Evolutionary conservation across 2,113 vertebrate species (phyloP).

Genomic region (Monopterus albus): DNA sequence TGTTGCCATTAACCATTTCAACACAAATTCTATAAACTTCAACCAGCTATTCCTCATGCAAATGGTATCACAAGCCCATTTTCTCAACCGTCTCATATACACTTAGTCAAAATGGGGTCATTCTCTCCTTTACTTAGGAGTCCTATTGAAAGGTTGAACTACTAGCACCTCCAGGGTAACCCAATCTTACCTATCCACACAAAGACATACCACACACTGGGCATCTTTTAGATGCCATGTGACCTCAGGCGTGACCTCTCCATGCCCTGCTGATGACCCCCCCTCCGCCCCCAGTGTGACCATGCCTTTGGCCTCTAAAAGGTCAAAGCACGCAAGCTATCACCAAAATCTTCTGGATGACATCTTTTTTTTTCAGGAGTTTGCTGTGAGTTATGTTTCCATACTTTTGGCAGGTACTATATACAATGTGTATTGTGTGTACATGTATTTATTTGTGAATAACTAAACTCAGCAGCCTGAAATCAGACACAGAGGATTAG

Average conservation of each 20-base stretch:
- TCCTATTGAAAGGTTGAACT: constrained; percentile 45
- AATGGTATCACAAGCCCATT: constrained; percentile 3
- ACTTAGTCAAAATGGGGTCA: constrained; percentile 58
- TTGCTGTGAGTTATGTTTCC: no score
- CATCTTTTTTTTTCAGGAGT: constrained; percentile 71
- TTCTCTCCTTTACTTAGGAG: constrained; percentile 41
- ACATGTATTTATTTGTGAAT: no score
- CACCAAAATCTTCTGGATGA: constrained; percentile 57
- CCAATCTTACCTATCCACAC: constrained; percentile 76
- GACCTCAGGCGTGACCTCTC: constrained; percentile 67
- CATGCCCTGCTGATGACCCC: constrained; percentile 73
- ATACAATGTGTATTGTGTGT: no score
- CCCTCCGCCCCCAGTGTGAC: constrained; percentile 59
- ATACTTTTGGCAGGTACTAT: no score
- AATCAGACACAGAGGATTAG: not conserved
- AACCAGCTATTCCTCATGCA: not conserved
- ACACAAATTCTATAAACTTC: no score
- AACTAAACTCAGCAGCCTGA: not conserved
- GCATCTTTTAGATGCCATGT: constrained; percentile 51
- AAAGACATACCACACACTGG: constrained; percentile 72
- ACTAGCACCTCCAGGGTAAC: constrained; percentile 59
- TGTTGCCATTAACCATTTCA: no score
- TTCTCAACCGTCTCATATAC: constrained; percentile 15
- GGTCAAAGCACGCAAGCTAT: constrained; percentile 61
- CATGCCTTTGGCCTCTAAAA: constrained; percentile 78